Evolutionary conservation across 2,797 vertebrate species (phyloP).

Genomic region (Gallinago solitaria): DNA sequence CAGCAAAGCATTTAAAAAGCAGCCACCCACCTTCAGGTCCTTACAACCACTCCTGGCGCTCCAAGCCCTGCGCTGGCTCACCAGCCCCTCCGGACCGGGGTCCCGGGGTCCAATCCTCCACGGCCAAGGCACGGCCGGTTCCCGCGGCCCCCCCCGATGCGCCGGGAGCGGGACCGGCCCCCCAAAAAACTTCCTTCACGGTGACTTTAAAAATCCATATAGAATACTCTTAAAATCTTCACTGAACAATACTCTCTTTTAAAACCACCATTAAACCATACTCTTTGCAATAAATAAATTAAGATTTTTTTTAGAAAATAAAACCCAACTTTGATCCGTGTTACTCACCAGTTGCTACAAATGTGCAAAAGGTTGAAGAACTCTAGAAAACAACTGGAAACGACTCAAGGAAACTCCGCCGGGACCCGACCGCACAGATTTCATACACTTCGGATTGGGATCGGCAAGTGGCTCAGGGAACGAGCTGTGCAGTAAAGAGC

Average conservation of each 20-base stretch:
- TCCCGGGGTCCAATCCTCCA: not conserved
- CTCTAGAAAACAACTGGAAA: slow-evolving; percentile 1
- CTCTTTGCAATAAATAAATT: slow-evolving; percentile 72
- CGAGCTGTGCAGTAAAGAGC: not conserved
- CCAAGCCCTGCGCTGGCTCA: not conserved
- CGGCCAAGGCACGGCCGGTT: not conserved
- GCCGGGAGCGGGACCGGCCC: accelerated
- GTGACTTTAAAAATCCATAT: slow-evolving; percentile 50
- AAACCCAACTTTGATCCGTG: slow-evolving; percentile 5
- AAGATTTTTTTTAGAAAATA: slow-evolving; percentile 57
- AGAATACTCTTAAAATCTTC: slow-evolving; percentile 51
- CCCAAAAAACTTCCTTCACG: not conserved
- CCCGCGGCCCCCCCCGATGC: accelerated
- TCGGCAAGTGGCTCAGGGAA: slow-evolving; percentile 1
- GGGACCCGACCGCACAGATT: not conserved
- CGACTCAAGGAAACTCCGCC: not conserved
- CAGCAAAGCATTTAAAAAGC: slow-evolving; percentile 13
- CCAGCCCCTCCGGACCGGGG: not conserved
- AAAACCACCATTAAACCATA: slow-evolving; percentile 45
- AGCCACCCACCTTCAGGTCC: not conserved
- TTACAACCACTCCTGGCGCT: not conserved
- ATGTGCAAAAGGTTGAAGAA: slow-evolving; percentile 44
- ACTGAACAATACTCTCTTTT: slow-evolving; percentile 30
- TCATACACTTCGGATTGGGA: slow-evolving; percentile 19
- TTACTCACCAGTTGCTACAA: slow-evolving; percentile 46